A percentile compares a stretch with the other conserved stretches of the same genome.
Conservation (phyloP, 2,113 vertebrate genomes). For the Origma solitaria region DNA sequence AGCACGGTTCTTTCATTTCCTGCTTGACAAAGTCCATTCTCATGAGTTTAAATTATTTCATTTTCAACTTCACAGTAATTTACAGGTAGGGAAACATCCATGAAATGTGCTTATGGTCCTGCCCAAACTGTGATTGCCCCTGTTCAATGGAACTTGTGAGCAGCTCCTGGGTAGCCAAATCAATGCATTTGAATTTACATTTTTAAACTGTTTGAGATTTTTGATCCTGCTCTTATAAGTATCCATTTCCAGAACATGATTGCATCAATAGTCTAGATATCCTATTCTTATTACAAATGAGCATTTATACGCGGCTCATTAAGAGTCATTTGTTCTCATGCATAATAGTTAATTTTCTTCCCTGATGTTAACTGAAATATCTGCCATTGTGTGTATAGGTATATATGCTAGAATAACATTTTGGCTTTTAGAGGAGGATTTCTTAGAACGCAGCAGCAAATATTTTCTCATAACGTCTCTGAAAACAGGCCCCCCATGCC, state of each 20-base stretch:
- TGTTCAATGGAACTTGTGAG: background rate
- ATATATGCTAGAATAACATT: background rate
- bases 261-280: background rate
- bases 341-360: background rate
- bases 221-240: background rate
- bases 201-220: background rate
- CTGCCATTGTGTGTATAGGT: background rate
- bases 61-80: background rate
- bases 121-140: background rate
- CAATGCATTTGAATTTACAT: background rate
- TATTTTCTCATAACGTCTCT: background rate
- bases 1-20: background rate
- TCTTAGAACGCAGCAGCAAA: background rate
- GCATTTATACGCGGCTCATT: background rate
- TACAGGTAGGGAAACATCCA: background rate
- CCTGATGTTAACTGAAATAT: background rate
- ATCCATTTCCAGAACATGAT: background rate
- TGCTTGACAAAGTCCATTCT: background rate
- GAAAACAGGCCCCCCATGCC: accelerated
- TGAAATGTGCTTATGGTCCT: background rate
- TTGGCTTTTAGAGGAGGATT: background rate
- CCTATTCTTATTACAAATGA: background rate
- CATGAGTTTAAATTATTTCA: background rate
- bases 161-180: background rate
- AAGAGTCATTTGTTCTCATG: background rate